Evolutionary conservation across 2,888 invertebrate species (phyloP), one percentile per base, ranked within the genome.

Genomic region (Gastracanthus pulcherrimus): DNA sequence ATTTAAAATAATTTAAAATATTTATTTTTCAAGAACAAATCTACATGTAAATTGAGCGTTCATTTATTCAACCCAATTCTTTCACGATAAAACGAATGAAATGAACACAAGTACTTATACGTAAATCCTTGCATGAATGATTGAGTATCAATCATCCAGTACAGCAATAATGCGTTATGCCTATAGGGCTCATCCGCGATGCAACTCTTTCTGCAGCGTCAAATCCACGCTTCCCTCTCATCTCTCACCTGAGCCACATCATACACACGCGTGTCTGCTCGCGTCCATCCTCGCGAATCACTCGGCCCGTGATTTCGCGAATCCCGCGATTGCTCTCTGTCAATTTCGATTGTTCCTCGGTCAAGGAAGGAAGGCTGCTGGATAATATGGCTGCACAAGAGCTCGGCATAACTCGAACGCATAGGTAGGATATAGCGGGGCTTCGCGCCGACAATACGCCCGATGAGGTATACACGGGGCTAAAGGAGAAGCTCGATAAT

Each of bases 291-390:
- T 55, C 55, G 9, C 26, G 19, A 55, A 23, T 9, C 55, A 26
- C 23, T 55, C 23, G 16, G 23, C 23, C 23, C 23, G 9, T 3
- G 34, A 62, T 62, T 34, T 13, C 11, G 36, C 2, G 23, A n/a
- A n/a, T n/a, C 29, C 4, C 58, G 29, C 48, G 36, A 75, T 34
- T 41, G 74, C 62, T 64, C 48, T 64, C 36, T 64, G 48, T 51
- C 64, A 75, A 64, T 60, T 31, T 23, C 16, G n/a, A 75, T 75
- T 75, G 74, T 51, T 60, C 34, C 26, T 34, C 16, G 34, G 3
- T 4, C 60, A 19, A 34, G 31, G 64, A 16, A n/a, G 23, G 13
- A 34, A 13, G 23, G 51, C 19, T 23, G 51, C 23, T 51, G 5
- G 51, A 51, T n/a, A 51, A 19, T 13, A 19, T 2, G 62, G n/a